Base-by-base conservation (phyloP, 2,888 invertebrate species). In the Caradrina clavipalpis region DNA sequence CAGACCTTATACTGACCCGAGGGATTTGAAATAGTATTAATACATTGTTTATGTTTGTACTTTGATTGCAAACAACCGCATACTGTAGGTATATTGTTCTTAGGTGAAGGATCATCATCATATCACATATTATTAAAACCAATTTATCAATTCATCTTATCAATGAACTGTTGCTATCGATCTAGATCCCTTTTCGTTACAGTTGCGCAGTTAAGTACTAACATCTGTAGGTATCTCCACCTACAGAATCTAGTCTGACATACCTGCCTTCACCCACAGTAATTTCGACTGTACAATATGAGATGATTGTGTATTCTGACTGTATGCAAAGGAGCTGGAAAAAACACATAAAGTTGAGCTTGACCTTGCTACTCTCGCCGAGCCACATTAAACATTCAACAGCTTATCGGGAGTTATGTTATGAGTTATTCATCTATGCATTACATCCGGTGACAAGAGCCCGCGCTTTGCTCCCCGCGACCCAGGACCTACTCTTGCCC, bases 391-490 rank as follows among this genome's bases (percentile, higher is more conserved):
- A 71, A 63, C 56, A 78, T 75, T 75, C 73, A 75, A 26, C 49
- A 72, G 64, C 49, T 60, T 60, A 75, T 72, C 42, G 56, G 31
- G 56, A 58, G 61, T 70, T 77, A 45, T 63, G 62, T 56, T 63
- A 69, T 72, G 63, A 77, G 63, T 74, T 75, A 78, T 78, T 77
- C 63, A 74, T 71, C 39, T 71, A 59, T 63, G 63, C 78, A 59
- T 71, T 59, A 77, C 47, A 77, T 77, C 78, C 78, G 55, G 63
- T 71, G 63, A 72, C 74, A 63, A 15, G 45, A 15, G 17, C 17
- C 45, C 42, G 42, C 13, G 22, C 26, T 21, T 47, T 11, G 22
- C 3, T 1, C 15, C 65, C 65, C 8, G 21, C 35, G 13, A 10
- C 26, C 39, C 54, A 10, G 45, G 17, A 26, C 26, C 26, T 26